phyloP scores from a whole-genome alignment of 1,140 invertebrate genomes.

The Reticulitermes speratus region DNA sequence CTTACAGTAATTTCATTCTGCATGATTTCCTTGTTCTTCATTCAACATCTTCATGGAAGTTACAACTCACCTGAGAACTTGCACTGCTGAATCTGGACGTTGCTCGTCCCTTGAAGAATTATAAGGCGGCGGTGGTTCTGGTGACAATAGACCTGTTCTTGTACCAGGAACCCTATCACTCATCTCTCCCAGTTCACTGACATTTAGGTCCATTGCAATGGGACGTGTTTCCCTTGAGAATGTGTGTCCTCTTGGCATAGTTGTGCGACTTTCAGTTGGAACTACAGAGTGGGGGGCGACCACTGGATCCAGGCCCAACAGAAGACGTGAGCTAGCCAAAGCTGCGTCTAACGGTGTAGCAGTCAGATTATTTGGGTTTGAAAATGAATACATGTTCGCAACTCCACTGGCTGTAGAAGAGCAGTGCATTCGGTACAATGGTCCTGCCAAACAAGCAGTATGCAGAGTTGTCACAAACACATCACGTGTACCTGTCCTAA shows the following conservation, averaged over 20 bases:
- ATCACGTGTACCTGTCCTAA: no score
- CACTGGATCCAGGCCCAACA: conserved; percentile 28
- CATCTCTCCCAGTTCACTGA: background rate
- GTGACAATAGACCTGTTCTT: background rate
- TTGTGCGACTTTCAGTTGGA: background rate
- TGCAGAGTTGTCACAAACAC: no score
- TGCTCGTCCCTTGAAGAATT: background rate
- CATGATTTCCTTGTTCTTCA: no score
- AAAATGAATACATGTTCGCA: conserved; percentile 45
- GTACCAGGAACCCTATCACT: background rate
- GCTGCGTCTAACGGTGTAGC: conserved; percentile 27
- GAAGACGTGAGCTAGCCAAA: background rate
- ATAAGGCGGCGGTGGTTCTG: background rate
- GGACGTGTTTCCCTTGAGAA: background rate
- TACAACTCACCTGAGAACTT: background rate
- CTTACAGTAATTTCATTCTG: no score
- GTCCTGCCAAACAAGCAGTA: conserved; percentile 36
- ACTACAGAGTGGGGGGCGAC: background rate
- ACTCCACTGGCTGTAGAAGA: conserved; percentile 43
- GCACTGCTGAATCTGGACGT: background rate
- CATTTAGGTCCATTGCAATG: background rate
- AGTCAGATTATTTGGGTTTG: conserved; percentile 31
- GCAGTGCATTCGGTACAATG: conserved; percentile 42
- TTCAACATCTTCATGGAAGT: background rate
- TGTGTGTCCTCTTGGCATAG: background rate